Conservation (phyloP, 2,888 invertebrate species). For the Dicycla oo region DNA sequence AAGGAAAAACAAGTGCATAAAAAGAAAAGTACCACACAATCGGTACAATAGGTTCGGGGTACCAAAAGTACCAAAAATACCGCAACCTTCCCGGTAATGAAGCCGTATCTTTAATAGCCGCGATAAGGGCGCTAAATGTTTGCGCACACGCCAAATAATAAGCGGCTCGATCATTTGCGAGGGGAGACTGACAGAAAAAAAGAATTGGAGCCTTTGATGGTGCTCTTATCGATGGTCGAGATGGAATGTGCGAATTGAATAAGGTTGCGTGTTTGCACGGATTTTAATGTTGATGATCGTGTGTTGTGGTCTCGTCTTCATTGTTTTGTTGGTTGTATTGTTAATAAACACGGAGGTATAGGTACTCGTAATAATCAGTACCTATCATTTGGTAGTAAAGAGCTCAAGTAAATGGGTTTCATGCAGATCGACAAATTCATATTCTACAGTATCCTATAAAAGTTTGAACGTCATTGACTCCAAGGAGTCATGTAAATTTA, state of each 20-base stretch:
- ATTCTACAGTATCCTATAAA: no score
- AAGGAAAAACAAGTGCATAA: slow-evolving; percentile 64
- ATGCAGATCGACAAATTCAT: neutral
- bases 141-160: slow-evolving; percentile 90
- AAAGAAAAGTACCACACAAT: slow-evolving; percentile 56
- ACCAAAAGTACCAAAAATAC: slow-evolving; percentile 51
- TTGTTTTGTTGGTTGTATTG: neutral
- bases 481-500: no score
- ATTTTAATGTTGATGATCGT: slow-evolving; percentile 52
- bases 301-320: slow-evolving; percentile 39
- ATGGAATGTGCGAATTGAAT: slow-evolving; percentile 83
- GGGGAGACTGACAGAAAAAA: slow-evolving; percentile 83
- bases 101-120: slow-evolving; percentile 89
- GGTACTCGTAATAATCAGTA: neutral
- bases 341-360: neutral
- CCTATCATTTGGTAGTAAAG: neutral
- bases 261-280: slow-evolving; percentile 65
- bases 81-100: slow-evolving; percentile 80
- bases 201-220: slow-evolving; percentile 77
- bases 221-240: slow-evolving; percentile 77
- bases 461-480: no score
- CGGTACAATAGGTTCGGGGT: slow-evolving; percentile 57
- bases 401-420: neutral
- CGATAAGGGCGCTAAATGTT: slow-evolving; percentile 90
- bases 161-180: slow-evolving; percentile 88